These are phyloP conservation scores for Acanthosepion lycidas DNA, from an alignment of 2,888 invertebrate species.

Conservation along the genomic window DNA sequence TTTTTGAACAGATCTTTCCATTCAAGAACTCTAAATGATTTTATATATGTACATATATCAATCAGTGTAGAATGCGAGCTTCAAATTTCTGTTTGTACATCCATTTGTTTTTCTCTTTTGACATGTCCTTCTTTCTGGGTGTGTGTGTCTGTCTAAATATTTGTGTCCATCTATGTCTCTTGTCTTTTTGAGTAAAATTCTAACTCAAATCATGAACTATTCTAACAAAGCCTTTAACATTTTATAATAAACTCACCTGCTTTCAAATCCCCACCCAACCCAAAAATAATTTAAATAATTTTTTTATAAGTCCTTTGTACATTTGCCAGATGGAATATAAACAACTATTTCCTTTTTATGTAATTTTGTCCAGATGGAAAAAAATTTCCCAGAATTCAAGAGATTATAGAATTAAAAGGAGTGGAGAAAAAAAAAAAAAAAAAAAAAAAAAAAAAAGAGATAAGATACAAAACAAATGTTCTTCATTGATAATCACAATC, in stretches of 20 bases:
- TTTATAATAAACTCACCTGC: background rate
- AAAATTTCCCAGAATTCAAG: background rate
- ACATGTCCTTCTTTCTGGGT: background rate
- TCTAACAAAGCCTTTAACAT: background rate
- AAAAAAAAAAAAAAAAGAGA: background rate
- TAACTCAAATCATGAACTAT: background rate
- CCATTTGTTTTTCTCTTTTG: background rate
- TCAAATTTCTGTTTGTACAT: background rate
- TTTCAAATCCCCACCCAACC: background rate
- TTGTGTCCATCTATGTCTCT: background rate
- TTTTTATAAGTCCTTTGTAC: too few species aligned
- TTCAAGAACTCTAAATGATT: constrained; percentile 41
- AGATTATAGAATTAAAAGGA: background rate
- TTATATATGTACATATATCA: background rate
- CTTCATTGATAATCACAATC: too few species aligned
- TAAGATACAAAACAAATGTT: background rate
- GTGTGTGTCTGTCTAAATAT: background rate
- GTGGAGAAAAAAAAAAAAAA: background rate
- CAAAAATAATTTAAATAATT: background rate
- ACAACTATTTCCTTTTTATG: too few species aligned
- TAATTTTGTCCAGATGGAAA: background rate
- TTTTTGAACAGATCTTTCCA: constrained; percentile 44
- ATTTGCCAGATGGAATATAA: too few species aligned
- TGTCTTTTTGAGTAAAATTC: background rate
- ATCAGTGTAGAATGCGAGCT: background rate